Conservation (phyloP, 1,140 invertebrate species). For the Bradysia coprophila region DNA sequence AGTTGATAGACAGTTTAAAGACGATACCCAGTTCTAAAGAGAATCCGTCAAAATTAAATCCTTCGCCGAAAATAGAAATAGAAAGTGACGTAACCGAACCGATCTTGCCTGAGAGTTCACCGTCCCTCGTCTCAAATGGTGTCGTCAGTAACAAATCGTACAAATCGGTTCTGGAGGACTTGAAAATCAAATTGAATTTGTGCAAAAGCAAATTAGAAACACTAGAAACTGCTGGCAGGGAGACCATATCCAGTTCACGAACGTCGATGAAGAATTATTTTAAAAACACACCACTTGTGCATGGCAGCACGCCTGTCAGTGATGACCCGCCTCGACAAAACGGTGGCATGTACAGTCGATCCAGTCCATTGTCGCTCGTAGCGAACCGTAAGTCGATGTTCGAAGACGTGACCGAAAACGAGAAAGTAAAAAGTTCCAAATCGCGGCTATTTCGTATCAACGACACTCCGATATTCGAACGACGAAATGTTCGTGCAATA, state of each 20-base stretch:
- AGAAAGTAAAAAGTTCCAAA: background rate
- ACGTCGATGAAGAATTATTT: constrained; percentile 19
- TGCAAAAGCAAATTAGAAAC: constrained; percentile 19
- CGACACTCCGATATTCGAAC: constrained; percentile 20
- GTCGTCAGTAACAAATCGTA: constrained; percentile 6
- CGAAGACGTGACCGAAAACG: background rate
- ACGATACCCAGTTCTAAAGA: background rate
- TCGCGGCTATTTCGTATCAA: constrained; percentile 15
- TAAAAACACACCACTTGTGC: constrained; percentile 4
- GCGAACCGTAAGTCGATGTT: background rate
- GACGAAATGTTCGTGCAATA: constrained; percentile 6
- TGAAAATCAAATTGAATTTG: constrained; percentile 15
- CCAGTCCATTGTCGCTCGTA: background rate
- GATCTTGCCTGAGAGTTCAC: background rate
- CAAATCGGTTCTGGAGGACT: constrained; percentile 13
- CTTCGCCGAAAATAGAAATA: too few species aligned
- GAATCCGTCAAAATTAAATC: background rate
- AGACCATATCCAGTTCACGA: constrained; percentile 15
- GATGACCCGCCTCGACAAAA: background rate
- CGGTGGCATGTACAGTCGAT: background rate
- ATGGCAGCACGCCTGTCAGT: background rate
- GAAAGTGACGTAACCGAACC: background rate
- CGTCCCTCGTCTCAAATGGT: background rate
- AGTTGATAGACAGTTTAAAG: background rate
- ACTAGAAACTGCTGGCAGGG: constrained; percentile 14